phyloP scores from a whole-genome alignment of 2,797 vertebrate species.

The Otus scops region DNA sequence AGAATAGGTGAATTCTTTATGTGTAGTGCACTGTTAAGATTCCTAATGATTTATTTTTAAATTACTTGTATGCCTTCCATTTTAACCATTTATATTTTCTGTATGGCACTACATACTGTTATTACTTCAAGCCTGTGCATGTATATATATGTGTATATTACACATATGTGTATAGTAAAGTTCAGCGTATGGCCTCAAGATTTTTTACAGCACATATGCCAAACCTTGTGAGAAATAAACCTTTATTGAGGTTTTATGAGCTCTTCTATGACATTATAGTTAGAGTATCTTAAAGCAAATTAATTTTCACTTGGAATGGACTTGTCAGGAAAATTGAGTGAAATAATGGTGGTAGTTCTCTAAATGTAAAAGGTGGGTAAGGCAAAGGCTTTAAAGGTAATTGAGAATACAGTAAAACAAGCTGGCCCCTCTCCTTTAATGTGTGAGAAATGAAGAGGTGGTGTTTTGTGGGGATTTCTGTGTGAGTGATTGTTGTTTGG shows the following conservation, averaged over 20 bases:
- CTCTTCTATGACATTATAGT: background rate
- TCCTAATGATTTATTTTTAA: background rate
- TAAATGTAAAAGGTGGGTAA: fast-evolving
- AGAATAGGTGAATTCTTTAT: background rate
- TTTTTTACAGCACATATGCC: background rate
- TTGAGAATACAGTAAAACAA: background rate
- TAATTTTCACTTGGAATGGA: background rate
- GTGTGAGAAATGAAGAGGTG: background rate
- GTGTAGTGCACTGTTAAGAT: background rate
- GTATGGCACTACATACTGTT: background rate
- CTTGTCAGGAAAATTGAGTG: background rate
- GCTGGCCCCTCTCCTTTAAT: background rate
- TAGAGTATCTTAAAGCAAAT: background rate
- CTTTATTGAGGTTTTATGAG: background rate
- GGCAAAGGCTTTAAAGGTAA: background rate
- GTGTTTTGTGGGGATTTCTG: background rate
- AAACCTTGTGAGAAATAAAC: background rate
- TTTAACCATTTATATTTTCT: background rate
- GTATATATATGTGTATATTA: background rate
- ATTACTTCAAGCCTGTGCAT: background rate
- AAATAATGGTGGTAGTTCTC: background rate
- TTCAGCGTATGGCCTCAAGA: background rate
- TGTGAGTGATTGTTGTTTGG: background rate
- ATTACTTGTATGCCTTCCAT: background rate
- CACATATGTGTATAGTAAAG: background rate